Evolutionary conservation across 1,140 invertebrate genomes (phyloP).

Genomic region (Drosophila ironensis): DNA sequence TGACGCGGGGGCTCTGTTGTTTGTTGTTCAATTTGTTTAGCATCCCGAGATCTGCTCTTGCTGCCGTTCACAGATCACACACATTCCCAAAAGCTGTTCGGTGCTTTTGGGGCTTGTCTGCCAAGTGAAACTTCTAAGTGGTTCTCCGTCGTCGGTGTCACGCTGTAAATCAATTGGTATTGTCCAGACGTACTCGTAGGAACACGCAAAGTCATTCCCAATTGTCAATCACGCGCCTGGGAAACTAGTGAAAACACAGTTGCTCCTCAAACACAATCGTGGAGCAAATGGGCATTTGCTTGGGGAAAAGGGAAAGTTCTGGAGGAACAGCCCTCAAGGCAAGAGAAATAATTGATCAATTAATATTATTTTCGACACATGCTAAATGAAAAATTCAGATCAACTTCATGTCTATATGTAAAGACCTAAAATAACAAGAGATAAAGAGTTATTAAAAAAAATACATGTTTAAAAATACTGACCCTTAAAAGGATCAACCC

Average conservation of each 20-base stretch:
- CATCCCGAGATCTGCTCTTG: slow-evolving; percentile 55
- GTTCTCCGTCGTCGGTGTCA: slow-evolving; percentile 52
- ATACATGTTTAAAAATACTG: too few relatives aligned
- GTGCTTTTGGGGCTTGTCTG: slow-evolving; percentile 31
- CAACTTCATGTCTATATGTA: too few relatives aligned
- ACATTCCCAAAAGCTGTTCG: slow-evolving; percentile 4
- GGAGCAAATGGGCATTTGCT: slow-evolving; percentile 38
- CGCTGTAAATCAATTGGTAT: slow-evolving; percentile 62
- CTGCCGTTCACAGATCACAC: slow-evolving; percentile 16
- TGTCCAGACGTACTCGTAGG: slow-evolving; percentile 39
- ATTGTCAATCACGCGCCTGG: slow-evolving; percentile 23
- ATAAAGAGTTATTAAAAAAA: too few relatives aligned
- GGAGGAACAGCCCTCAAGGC: not conserved
- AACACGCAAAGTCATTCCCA: slow-evolving; percentile 42
- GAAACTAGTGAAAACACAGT: slow-evolving; percentile 14
- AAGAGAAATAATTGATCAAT: not conserved
- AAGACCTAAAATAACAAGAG: too few relatives aligned
- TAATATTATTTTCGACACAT: not conserved
- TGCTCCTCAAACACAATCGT: slow-evolving; percentile 14
- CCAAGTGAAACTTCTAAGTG: slow-evolving; percentile 66
- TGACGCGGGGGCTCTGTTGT: not conserved
- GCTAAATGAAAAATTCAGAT: too few relatives aligned
- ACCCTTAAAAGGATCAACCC: too few relatives aligned
- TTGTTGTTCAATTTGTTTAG: slow-evolving; percentile 66
- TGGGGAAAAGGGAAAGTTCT: slow-evolving; percentile 30